These are phyloP conservation scores for Azemiops feae DNA, from an alignment of 2,113 vertebrate genomes.

Conservation along the genomic window DNA sequence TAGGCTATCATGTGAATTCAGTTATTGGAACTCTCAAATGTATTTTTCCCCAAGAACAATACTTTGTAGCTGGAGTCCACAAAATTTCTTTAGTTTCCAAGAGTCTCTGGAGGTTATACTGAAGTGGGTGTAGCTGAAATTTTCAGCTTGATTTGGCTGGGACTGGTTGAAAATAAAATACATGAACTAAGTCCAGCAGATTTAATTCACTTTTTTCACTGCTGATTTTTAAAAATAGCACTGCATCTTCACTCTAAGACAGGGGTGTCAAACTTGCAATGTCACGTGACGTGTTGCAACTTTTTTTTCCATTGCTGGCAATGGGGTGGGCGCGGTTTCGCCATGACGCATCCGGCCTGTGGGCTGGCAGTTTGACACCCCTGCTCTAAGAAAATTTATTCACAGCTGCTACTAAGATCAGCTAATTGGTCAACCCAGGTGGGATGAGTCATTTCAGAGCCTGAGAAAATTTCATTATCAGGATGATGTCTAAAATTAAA, in stretches of 20 bases:
- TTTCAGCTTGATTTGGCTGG: not conserved
- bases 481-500: not conserved
- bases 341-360: no score
- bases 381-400: not conserved
- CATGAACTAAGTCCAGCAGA: not conserved
- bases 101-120: not conserved
- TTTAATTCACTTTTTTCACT: not conserved
- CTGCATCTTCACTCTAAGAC: not conserved
- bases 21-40: not conserved
- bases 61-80: not conserved
- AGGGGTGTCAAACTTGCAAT: no score
- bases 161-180: not conserved
- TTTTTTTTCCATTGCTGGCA: no score
- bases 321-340: no score
- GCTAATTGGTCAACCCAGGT: not conserved
- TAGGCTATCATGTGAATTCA: not conserved
- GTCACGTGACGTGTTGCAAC: no score
- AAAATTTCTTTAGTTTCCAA: not conserved
- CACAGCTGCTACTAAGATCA: not conserved
- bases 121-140: not conserved
- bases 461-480: not conserved
- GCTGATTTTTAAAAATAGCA: not conserved
- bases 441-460: not conserved
- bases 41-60: not conserved
- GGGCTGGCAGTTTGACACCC: no score